A percentile compares a stretch with the other conserved stretches of the same genome.
Evolutionary conservation across 2,797 vertebrate species (phyloP).

Genomic region (Phrynocephalus vlangalii): DNA sequence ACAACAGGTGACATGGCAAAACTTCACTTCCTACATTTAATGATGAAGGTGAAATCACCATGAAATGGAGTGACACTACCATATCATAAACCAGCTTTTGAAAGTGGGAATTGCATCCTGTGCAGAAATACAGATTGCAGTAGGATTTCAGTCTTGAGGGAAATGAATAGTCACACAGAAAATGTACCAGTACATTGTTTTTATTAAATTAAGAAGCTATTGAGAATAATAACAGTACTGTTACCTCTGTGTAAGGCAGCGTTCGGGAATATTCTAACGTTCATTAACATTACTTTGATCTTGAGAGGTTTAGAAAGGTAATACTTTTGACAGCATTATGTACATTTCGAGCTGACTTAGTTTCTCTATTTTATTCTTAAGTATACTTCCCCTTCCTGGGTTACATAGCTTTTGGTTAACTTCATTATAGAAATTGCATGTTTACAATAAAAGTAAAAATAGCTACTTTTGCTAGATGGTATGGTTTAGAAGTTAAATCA

Average conservation of each 20-base stretch:
- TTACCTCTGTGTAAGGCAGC: not conserved
- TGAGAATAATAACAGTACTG: not conserved
- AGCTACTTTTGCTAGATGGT: too few species aligned
- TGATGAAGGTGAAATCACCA: conserved; percentile 44
- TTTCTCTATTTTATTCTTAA: too few species aligned
- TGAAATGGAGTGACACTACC: conserved; percentile 30
- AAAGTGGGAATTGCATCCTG: conserved; percentile 45
- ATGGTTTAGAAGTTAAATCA: too few species aligned
- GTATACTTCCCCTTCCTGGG: too few species aligned
- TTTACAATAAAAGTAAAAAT: too few species aligned
- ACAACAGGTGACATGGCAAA: not conserved
- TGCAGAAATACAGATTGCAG: conserved; percentile 29
- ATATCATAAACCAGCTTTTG: conserved; percentile 43
- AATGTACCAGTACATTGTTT: conserved; percentile 24
- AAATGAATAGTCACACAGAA: conserved; percentile 31
- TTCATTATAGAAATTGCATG: too few species aligned
- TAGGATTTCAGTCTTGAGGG: conserved; percentile 11
- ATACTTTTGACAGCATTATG: too few species aligned
- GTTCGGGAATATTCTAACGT: conserved; percentile 13
- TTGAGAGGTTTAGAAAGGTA: too few species aligned
- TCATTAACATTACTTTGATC: not conserved
- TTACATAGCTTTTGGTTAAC: too few species aligned
- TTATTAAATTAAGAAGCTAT: conserved; percentile 26
- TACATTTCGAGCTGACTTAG: too few species aligned
- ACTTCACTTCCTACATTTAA: conserved; percentile 8